These are phyloP conservation scores for Tupiocoris notatus DNA, from an alignment of 2,888 invertebrate species.

Conservation along the genomic window DNA sequence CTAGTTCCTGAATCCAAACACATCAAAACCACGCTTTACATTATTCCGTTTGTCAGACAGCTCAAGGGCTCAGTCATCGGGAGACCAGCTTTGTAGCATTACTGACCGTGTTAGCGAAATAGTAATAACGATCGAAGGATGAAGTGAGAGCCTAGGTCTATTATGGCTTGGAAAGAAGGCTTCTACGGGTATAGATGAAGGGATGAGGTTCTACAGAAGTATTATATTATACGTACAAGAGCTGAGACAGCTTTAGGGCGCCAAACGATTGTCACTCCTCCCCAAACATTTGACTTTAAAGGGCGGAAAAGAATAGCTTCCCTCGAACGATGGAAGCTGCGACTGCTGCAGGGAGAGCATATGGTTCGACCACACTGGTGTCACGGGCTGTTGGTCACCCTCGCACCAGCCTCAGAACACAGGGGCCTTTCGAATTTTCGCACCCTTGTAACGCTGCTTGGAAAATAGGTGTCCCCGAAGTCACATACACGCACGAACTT, in stretches of 20 bases:
- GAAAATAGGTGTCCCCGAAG: neutral
- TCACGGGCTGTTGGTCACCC: neutral
- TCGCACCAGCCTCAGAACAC: no score
- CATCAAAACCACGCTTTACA: no score
- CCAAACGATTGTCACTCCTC: conserved; percentile 26
- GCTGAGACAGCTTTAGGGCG: neutral
- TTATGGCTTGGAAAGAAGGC: neutral
- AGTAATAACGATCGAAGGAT: neutral
- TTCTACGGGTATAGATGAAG: neutral
- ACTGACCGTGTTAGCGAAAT: neutral
- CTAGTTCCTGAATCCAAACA: no score
- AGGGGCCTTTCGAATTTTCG: neutral
- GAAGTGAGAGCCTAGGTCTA: neutral
- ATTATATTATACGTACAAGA: no score
- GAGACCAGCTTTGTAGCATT: no score
- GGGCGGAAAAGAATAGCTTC: neutral
- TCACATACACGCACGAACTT: neutral
- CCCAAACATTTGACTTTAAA: conserved; percentile 28
- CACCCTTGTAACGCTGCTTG: neutral
- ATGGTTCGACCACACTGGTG: neutral
- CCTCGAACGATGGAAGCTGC: no score
- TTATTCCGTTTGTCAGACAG: no score
- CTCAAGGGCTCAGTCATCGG: no score
- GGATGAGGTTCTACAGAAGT: neutral
- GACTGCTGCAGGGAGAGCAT: neutral